Evolutionary conservation across 2,888 invertebrate genomes (phyloP).

Genomic region (Epistrophe grossulariae): DNA sequence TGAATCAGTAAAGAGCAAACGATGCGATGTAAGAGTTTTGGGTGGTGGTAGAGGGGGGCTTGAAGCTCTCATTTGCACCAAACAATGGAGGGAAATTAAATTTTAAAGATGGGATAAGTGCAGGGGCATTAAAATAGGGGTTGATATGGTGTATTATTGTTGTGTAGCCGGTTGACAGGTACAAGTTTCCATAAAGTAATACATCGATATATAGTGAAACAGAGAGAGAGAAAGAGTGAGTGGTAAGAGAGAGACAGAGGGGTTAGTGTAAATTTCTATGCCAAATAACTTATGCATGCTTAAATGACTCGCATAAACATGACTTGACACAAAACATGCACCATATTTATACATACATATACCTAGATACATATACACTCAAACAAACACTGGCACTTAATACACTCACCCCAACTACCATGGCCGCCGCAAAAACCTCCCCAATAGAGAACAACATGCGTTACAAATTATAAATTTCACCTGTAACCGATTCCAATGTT

Average conservation of each 20-base stretch:
- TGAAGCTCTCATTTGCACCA: conserved; percentile 30
- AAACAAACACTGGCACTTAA: conserved; percentile 39
- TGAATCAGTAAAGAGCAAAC: conserved; percentile 54
- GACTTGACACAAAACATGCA: conserved; percentile 69
- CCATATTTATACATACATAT: conserved; percentile 26
- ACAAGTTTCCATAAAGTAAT: conserved; percentile 72
- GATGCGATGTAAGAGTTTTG: not conserved
- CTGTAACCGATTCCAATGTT: conserved; percentile 77
- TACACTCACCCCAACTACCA: conserved; percentile 26
- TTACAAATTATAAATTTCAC: conserved; percentile 83
- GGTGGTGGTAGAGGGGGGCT: too few species aligned
- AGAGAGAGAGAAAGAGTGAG: not conserved
- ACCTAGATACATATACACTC: not conserved
- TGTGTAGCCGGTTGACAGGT: conserved; percentile 71
- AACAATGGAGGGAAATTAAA: conserved; percentile 62
- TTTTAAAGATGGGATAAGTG: conserved; percentile 68
- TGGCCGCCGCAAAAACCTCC: conserved; percentile 10
- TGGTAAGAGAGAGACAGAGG: not conserved
- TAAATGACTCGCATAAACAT: conserved; percentile 74
- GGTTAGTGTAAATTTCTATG: conserved; percentile 65
- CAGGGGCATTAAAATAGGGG: conserved; percentile 6
- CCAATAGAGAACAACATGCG: conserved; percentile 77
- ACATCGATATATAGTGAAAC: conserved; percentile 35
- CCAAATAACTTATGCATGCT: conserved; percentile 74
- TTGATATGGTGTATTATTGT: conserved; percentile 46